Percentiles rank a stretch among this genome's conserved stretches.
These are phyloP conservation scores for Enteromius paludinosus DNA, from an alignment of 2,797 vertebrate genomes.

Conservation along the genomic window DNA sequence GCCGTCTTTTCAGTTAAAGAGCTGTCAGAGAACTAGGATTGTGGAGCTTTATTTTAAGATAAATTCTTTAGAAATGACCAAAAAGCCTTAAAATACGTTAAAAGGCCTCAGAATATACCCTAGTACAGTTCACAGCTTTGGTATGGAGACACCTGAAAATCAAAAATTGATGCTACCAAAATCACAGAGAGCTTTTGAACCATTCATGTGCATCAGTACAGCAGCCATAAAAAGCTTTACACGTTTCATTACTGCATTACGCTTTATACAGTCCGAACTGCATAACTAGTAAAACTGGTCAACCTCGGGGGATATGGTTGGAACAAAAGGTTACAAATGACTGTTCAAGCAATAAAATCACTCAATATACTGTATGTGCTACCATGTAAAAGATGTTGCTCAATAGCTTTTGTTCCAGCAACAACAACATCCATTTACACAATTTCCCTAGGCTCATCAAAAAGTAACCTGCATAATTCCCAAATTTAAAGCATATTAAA, in stretches of 20 bases:
- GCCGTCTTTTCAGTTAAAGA: conserved; percentile 16
- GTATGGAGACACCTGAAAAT: background rate
- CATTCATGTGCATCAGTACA: conserved; percentile 19
- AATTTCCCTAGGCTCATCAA: background rate
- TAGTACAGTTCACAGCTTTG: background rate
- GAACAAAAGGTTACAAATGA: conserved; percentile 20
- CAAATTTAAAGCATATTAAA: conserved; percentile 19
- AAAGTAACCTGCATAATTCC: conserved; percentile 32
- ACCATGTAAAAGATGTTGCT: background rate
- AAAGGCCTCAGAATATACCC: background rate
- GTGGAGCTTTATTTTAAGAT: conserved; percentile 11
- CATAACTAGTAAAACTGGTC: conserved; percentile 47
- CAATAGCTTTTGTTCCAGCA: conserved; percentile 5
- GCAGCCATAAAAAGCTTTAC: conserved; percentile 29
- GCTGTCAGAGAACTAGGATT: background rate
- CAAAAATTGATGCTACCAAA: conserved; percentile 42
- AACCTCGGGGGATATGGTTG: conserved; percentile 3
- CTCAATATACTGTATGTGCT: conserved; percentile 13
- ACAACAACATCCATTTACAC: conserved; percentile 16
- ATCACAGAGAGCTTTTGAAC: conserved; percentile 14
- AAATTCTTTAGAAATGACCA: background rate
- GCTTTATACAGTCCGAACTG: background rate
- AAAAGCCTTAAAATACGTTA: conserved; percentile 8
- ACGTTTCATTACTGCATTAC: conserved; percentile 19
- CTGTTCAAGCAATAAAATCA: conserved; percentile 19